Evolutionary conservation across 2,888 invertebrate species (phyloP).

Genomic region (Tetropium fuscum): DNA sequence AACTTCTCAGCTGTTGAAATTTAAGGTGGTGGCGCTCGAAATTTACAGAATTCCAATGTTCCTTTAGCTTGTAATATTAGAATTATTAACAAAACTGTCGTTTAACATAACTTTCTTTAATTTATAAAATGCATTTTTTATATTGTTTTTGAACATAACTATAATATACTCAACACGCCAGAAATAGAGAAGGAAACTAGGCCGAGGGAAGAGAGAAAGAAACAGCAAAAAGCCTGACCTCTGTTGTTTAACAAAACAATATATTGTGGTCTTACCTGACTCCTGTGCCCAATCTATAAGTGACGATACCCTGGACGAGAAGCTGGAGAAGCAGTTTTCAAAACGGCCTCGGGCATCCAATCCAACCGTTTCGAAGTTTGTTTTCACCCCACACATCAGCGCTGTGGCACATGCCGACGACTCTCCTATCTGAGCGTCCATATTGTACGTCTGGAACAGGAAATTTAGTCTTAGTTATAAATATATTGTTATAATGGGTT

Average conservation of each 20-base stretch:
- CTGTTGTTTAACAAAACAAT: too few relatives aligned
- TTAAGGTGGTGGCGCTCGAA: too few relatives aligned
- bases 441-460: slow-evolving; percentile 73
- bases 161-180: too few relatives aligned
- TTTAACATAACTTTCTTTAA: too few relatives aligned
- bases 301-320: slow-evolving; percentile 69
- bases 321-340: slow-evolving; percentile 71
- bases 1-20: too few relatives aligned
- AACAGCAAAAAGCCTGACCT: slow-evolving; percentile 2
- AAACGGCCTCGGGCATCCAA: slow-evolving; percentile 71
- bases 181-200: too few relatives aligned
- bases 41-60: too few relatives aligned
- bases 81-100: too few relatives aligned
- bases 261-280: slow-evolving; percentile 65
- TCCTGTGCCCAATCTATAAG: slow-evolving; percentile 73
- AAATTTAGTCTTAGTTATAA: too few relatives aligned
- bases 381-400: slow-evolving; percentile 75
- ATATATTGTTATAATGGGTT: slow-evolving; percentile 29
- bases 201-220: not conserved
- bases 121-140: too few relatives aligned
- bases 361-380: slow-evolving; percentile 74
- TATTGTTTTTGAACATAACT: too few relatives aligned
- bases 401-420: slow-evolving; percentile 78
- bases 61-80: too few relatives aligned
- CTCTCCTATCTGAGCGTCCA: slow-evolving; percentile 76